Conservation (phyloP, 2,113 vertebrate species). For the Gracilinanus agilis region DNA sequence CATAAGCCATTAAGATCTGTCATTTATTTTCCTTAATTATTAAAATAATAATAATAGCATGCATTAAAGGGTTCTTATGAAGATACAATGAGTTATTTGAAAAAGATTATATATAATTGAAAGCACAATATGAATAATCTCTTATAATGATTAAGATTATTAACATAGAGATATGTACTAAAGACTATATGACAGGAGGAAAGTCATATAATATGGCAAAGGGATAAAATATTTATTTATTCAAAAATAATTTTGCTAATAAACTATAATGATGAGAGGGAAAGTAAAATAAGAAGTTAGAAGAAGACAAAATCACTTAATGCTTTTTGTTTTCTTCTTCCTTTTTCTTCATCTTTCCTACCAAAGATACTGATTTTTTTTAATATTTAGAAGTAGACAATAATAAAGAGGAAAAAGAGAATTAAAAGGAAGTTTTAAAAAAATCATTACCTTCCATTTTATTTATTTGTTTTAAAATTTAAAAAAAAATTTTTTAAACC, state of each 20-base stretch:
- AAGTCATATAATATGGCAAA: neutral
- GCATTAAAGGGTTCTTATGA: neutral
- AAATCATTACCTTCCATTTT: no score
- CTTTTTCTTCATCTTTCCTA: neutral
- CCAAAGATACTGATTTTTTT: neutral
- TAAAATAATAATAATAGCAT: neutral
- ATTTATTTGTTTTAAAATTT: no score
- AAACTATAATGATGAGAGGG: neutral
- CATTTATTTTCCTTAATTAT: neutral
- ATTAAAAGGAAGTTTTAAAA: no score
- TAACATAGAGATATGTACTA: neutral
- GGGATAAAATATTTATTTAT: neutral
- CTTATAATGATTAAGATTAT: neutral
- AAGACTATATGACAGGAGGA: neutral
- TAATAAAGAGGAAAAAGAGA: neutral
- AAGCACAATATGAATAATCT: neutral
- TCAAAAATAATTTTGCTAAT: neutral
- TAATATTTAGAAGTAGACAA: neutral
- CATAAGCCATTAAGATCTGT: neutral
- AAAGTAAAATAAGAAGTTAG: neutral
- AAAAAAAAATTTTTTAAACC: no score
- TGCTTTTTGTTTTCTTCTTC: neutral
- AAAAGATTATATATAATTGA: neutral
- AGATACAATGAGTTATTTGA: neutral
- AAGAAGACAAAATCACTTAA: neutral